Base-by-base conservation (phyloP, 2,888 invertebrate genomes). In the Polyommatus icarus region DNA sequence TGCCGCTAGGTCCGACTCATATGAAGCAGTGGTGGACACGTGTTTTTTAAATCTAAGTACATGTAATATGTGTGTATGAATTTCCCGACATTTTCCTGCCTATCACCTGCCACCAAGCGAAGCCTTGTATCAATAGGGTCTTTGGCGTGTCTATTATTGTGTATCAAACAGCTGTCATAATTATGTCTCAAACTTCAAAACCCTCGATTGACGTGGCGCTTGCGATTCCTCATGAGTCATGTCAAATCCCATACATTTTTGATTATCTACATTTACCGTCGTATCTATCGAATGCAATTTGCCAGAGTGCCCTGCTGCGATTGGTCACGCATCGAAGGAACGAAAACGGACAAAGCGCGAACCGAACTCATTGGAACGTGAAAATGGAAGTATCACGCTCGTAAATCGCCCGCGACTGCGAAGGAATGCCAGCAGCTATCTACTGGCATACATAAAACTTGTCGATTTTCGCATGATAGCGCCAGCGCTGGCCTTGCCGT, bases 321-420 rank as follows among this genome's bases (percentile, higher is more conserved):
- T 85, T 88, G 89, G 90, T 84, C 85, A 82, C 84, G 82, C 84
- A 84, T 87, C 88, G 87, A 87, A 83, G 84, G 86, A 87, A 86
- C 86, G 83, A 85, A 84, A 89, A 88, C 87, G 86, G 87, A 85
- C 87, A 85, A 89, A 89, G 87, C 86, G 85, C 84, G 86, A 88
- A 89, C 86, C 87, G 85, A 83, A 88, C 84, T 85, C 88, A 88
- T 87, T 89, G 87, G 87, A 87, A 89, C 92, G 90, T 90, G 89
- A 92, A 92, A 92, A 91, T 85, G 88, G 90, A 91, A 91, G 90
- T 91, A 91, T 91, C 90, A 88, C 87, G 89, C 88, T 85, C 85
- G 84, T 89, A 88, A 91, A 90, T 90, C 88, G 88, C 85, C 88
- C 88, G 90, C 86, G 86, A 87, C 88, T 88, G 86, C 87, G 86